These are phyloP conservation scores for Megaceryle maxima DNA, from an alignment of 2,113 vertebrate species.

Conservation along the genomic window DNA sequence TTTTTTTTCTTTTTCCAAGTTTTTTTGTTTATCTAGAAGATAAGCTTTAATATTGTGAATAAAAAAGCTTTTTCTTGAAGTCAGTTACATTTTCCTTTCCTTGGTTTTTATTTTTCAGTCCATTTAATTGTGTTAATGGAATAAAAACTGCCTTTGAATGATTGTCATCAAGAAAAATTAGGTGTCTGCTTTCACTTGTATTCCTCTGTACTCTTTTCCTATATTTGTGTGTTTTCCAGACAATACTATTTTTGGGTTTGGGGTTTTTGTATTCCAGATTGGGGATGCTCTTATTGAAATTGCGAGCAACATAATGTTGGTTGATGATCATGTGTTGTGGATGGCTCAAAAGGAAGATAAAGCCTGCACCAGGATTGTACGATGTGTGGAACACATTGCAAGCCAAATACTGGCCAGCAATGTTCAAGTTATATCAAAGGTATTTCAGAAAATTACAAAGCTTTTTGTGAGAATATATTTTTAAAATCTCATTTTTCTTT, in stretches of 20 bases:
- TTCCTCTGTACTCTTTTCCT: not conserved
- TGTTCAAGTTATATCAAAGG: slow-evolving; percentile 84
- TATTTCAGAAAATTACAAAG: slow-evolving; percentile 48
- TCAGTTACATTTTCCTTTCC: not conserved
- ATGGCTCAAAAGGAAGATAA: slow-evolving; percentile 88
- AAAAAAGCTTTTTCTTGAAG: not conserved
- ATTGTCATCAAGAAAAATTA: not conserved
- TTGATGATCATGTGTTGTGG: slow-evolving; percentile 88
- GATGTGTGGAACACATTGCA: slow-evolving; percentile 85
- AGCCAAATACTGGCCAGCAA: slow-evolving; percentile 74
- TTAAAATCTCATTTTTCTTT: not conserved
- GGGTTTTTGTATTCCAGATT: slow-evolving; percentile 66
- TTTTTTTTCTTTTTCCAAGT: rapidly evolving
- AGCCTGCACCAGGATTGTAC: slow-evolving; percentile 88
- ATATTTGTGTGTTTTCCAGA: not conserved
- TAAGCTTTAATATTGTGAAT: not conserved
- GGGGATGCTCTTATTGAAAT: slow-evolving; percentile 84
- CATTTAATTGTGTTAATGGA: not conserved
- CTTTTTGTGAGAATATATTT: not conserved
- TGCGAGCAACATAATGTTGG: slow-evolving; percentile 89
- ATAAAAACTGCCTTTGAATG: not conserved
- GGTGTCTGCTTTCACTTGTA: not conserved
- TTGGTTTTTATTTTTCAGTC: not conserved
- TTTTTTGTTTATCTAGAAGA: not conserved
- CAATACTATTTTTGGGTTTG: not conserved